A percentile compares a stretch with the other conserved stretches of the same genome.
These are phyloP conservation scores for Sanderia malayensis DNA, from an alignment of 30 jellyfish, hydroid and myxozoan species.

Conservation along the genomic window DNA sequence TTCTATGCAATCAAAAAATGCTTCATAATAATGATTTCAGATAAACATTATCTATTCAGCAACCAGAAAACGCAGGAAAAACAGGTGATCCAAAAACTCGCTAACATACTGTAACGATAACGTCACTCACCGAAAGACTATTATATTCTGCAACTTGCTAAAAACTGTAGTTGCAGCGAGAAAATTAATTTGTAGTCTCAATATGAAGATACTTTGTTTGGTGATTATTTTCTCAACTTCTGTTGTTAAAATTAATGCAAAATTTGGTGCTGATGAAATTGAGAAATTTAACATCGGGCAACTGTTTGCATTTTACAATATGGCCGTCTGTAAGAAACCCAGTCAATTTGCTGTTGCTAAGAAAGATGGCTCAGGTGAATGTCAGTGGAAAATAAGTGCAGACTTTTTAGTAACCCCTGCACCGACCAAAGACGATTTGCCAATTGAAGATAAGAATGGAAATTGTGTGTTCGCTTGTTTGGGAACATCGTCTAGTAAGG, in stretches of 20 bases:
- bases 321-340: background rate
- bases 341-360: conserved; percentile 3
- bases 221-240: too few species aligned
- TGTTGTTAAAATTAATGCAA: background rate
- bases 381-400: background rate
- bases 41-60: too few species aligned
- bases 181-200: too few species aligned
- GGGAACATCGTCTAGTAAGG: background rate
- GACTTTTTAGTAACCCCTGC: background rate
- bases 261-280: background rate
- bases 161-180: too few species aligned
- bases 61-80: too few species aligned
- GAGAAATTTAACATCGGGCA: conserved; percentile 4
- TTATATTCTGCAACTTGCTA: too few species aligned
- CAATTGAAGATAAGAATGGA: background rate
- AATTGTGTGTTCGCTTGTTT: background rate
- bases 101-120: too few species aligned
- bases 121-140: too few species aligned
- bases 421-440: background rate
- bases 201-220: too few species aligned
- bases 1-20: too few species aligned
- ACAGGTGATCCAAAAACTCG: too few species aligned
- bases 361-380: background rate
- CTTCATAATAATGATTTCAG: too few species aligned
- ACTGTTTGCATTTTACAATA: background rate